Evolutionary conservation across 1,140 invertebrate genomes (phyloP), one percentile per base, ranked within the genome.

Genomic region (Leptonema lineaticorne): DNA sequence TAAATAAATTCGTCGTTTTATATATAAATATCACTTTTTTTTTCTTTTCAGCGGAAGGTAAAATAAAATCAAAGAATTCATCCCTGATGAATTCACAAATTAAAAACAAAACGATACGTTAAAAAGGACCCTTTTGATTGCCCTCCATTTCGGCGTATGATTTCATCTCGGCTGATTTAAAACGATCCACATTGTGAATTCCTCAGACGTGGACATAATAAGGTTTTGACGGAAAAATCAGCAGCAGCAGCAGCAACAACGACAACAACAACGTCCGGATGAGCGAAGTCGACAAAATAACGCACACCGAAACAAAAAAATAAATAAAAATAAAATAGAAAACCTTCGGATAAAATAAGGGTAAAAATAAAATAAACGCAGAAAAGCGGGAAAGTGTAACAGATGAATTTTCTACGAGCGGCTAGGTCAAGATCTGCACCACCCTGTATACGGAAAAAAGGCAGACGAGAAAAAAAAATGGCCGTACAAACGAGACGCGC

Each of bases 401-500:
- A 64, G 62, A 64, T 64, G 62, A 64, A 64, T 64, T 64, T 41
- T 37, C 30, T 50, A 64, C 41, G 45, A 53, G 62, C 62, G 62
- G 45, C 45, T 50, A 50, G 62, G 62, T 50, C 45, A 50, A 64
- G 62, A 50, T 64, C 62, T 20, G 20, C n/a, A 63, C 8, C 60
- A 62, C n/a, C n/a, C n/a, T n/a, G n/a, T n/a, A n/a, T n/a, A n/a
- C n/a, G n/a, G n/a, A n/a, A n/a, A n/a, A 2, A 14, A 59, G 29
- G 5, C 29, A 11, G 29, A 11, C 37, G 11, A 11, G 20, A 24
- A 24, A 53, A 53, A 64, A 64, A 41, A 64, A 64, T 64, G 45
- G 62, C 62, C 62, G 27, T 64, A 64, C 62, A 64, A 64, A 64
- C 62, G 62, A 64, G 62, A 64, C 62, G 62, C 62, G 62, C 62